Conservation (phyloP, 2,797 vertebrate genomes). For the Diglossa cyanea region DNA sequence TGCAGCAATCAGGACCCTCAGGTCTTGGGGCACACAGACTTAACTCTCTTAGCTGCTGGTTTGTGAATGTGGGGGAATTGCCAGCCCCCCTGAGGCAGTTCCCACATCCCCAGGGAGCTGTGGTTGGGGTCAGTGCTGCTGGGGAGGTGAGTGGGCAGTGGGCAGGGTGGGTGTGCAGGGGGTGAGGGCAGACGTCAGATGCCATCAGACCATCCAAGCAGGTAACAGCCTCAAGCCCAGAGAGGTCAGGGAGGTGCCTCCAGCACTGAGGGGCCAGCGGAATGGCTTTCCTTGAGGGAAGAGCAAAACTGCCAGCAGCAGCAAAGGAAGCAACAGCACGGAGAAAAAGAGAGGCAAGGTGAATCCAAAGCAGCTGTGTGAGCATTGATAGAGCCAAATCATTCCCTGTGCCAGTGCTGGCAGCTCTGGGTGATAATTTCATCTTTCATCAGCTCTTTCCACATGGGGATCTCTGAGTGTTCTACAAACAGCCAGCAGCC, state of each 20-base stretch:
- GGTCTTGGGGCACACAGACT: accelerated
- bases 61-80: background rate
- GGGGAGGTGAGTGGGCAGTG: accelerated
- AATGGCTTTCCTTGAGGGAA: background rate
- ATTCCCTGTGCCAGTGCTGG: background rate
- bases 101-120: background rate
- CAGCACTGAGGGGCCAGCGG: accelerated
- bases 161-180: background rate
- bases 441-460: background rate
- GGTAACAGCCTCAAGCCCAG: background rate
- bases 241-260: background rate
- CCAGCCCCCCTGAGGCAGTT: background rate
- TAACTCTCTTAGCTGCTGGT: background rate
- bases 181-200: background rate
- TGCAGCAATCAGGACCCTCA: background rate
- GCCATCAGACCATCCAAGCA: conserved; percentile 34
- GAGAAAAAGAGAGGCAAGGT: background rate
- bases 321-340: accelerated
- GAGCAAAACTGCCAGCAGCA: background rate
- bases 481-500: background rate
- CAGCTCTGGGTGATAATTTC: background rate
- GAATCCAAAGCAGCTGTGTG: background rate
- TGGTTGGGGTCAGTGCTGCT: background rate
- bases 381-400: background rate
- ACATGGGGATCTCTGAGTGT: background rate